A percentile compares a stretch with the other conserved stretches of the same genome.
These are phyloP conservation scores for Drosophila buzzatii DNA, from an alignment of 2,888 invertebrate species.

Conservation along the genomic window DNA sequence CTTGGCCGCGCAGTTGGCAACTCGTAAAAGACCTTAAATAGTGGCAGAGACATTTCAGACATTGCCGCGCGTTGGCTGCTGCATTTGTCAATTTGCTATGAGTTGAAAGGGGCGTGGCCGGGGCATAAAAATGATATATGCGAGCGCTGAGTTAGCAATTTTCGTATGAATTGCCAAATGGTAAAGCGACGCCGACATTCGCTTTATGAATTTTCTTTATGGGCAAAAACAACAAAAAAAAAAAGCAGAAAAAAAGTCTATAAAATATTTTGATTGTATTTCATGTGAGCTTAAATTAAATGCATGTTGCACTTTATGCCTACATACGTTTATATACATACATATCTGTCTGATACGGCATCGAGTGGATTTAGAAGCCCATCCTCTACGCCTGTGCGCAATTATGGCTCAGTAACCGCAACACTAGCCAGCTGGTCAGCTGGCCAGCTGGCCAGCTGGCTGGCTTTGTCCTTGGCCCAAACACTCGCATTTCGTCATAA, in stretches of 20 bases:
- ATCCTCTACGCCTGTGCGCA: too few relatives aligned
- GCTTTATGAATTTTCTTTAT: constrained; percentile 72
- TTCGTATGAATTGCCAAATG: constrained; percentile 76
- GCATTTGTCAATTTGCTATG: constrained; percentile 80
- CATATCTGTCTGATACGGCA: constrained; percentile 27
- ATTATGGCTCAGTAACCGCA: too few relatives aligned
- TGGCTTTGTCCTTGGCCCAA: constrained; percentile 39
- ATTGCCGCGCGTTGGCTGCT: constrained; percentile 53
- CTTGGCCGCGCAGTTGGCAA: constrained; percentile 39
- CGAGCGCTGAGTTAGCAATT: constrained; percentile 80
- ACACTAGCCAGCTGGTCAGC: too few relatives aligned
- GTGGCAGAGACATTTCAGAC: constrained; percentile 80
- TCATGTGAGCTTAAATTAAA: constrained; percentile 65
- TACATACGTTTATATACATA: constrained; percentile 6
- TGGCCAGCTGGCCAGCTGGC: constrained; percentile 2
- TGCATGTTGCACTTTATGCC: constrained; percentile 59
- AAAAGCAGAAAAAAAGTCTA: constrained; percentile 30
- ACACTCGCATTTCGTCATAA: constrained; percentile 33
- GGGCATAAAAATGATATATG: constrained; percentile 79
- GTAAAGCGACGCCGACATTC: constrained; percentile 49
- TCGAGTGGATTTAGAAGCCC: constrained; percentile 38
- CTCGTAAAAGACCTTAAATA: constrained; percentile 74
- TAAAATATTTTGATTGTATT: constrained; percentile 68
- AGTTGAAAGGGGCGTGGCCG: constrained; percentile 78
- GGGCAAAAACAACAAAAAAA: constrained; percentile 35